These are phyloP conservation scores for Datnioides undecimradiatus DNA, from an alignment of 2,113 vertebrate species.

Conservation along the genomic window DNA sequence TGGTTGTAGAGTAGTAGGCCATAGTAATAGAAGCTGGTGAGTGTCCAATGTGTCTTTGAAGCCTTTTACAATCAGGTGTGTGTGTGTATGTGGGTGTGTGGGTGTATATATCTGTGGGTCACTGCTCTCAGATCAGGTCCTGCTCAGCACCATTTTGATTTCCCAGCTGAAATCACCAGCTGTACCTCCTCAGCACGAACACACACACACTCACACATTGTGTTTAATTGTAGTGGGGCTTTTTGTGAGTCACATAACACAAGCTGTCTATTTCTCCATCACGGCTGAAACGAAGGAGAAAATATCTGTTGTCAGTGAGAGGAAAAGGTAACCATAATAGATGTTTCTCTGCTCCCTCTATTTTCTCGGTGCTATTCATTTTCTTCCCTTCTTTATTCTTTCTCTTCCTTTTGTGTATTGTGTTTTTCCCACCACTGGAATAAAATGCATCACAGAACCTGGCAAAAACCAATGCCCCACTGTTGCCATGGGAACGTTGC, in stretches of 20 bases:
- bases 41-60: conserved; percentile 45
- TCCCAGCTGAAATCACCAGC: conserved; percentile 71
- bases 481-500: conserved; percentile 19
- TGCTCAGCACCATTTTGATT: conserved; percentile 69
- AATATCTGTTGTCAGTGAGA: conserved; percentile 36
- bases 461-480: conserved; percentile 1
- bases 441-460: conserved; percentile 25
- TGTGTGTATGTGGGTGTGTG: conserved; percentile 20
- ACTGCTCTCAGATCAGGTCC: conserved; percentile 61
- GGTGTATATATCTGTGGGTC: conserved; percentile 20
- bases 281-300: conserved; percentile 44
- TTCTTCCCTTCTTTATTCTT: conserved; percentile 16
- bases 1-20: conserved; percentile 14
- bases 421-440: conserved; percentile 3
- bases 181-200: conserved; percentile 53
- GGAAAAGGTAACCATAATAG: conserved; percentile 31
- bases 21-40: conserved; percentile 43
- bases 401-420: conserved; percentile 10
- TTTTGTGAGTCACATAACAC: conserved; percentile 61
- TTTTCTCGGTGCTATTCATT: conserved; percentile 3
- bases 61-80: conserved; percentile 39
- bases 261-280: conserved; percentile 58
- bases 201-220: conserved; percentile 8
- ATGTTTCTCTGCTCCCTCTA: conserved; percentile 14
- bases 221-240: conserved; percentile 64